phyloP scores from a whole-genome alignment of 2,797 vertebrate species.

The Bucorvus abyssinicus region DNA sequence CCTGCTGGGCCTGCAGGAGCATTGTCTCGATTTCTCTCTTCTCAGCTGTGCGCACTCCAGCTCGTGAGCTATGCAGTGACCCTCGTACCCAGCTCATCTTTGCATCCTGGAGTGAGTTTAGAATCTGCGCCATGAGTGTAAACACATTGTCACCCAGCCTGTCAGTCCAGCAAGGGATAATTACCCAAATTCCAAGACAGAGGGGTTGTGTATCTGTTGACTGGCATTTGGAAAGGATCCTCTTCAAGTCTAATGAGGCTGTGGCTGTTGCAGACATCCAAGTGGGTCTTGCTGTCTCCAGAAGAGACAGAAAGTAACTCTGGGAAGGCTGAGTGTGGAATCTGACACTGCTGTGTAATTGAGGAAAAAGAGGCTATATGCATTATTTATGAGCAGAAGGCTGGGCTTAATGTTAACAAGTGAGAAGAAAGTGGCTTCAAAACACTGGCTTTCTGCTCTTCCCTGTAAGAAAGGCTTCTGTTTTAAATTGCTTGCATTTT shows the following conservation, averaged over 20 bases:
- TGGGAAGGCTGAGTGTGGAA: conserved; percentile 59
- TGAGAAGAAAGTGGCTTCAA: conserved; percentile 72
- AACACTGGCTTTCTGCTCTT: conserved; percentile 59
- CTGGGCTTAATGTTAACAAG: conserved; percentile 67
- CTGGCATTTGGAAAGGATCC: background rate
- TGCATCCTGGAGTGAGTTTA: background rate
- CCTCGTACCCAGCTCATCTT: background rate
- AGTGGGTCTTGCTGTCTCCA: conserved; percentile 44
- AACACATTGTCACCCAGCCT: background rate
- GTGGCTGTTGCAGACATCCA: conserved; percentile 29
- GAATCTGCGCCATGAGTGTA: background rate
- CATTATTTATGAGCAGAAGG: conserved; percentile 77
- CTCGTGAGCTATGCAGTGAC: background rate
- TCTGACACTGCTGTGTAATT: conserved; percentile 51
- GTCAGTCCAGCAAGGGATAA: background rate
- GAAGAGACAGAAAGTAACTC: conserved; percentile 57
- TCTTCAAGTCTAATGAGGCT: conserved; percentile 21
- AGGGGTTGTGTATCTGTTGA: background rate
- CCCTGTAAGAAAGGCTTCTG: conserved; percentile 31
- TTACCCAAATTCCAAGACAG: background rate
- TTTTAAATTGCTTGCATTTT: conserved; percentile 64
- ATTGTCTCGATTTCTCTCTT: background rate
- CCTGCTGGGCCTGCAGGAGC: background rate
- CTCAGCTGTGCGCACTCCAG: background rate
- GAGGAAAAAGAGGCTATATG: conserved; percentile 66